Evolutionary conservation across 1,140 invertebrate species (phyloP), one percentile per base, ranked within the genome.

Genomic region (Hesperophylax magnus): DNA sequence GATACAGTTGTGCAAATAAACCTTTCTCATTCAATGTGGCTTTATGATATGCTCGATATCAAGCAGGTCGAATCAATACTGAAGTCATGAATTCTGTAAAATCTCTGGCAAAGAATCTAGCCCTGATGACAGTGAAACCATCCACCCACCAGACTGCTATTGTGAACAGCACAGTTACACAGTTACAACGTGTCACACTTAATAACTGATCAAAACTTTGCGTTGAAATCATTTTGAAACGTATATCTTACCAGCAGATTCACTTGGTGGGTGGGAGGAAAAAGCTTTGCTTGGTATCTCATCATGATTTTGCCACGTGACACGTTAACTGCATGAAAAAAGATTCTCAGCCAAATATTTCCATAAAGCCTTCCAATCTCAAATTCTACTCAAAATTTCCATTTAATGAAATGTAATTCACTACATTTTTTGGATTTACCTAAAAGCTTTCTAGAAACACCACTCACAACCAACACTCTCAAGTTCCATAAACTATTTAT

Each of bases 241-340:
- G 39, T 52, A 22, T 11, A 34, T 72, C 69, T 53, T 61, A 80
- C 69, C 52, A 22, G 20, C 58, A 78, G 27, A 77, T 78, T 79
- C 58, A 63, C 88, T 90, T 90, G 89, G 89, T 90, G 89, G 89
- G 87, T 90, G 89, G 89, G 39, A 88, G 88, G 88, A 88, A 89
- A 89, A 88, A 89, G 89, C 89, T 90, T 90, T 90, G 89, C 89
- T 90, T 90, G 89, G 89, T 90, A 90, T 90, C 89, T 90, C 89
- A 88, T 87, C 83, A 82, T 82, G 81, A 84, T 82, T 79, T 80
- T 80, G 83, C 81, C 82, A 80, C 78, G 74, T 78, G 61, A 77
- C 63, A 74, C 60, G 53, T 76, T 69, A 54, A 77, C 18, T 77
- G 79, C 47, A 78, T 54, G 54, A 53, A 67, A 69, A 47, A 53